phyloP scores from a whole-genome alignment of 2,113 vertebrate genomes.

The Laterallus jamaicensis region DNA sequence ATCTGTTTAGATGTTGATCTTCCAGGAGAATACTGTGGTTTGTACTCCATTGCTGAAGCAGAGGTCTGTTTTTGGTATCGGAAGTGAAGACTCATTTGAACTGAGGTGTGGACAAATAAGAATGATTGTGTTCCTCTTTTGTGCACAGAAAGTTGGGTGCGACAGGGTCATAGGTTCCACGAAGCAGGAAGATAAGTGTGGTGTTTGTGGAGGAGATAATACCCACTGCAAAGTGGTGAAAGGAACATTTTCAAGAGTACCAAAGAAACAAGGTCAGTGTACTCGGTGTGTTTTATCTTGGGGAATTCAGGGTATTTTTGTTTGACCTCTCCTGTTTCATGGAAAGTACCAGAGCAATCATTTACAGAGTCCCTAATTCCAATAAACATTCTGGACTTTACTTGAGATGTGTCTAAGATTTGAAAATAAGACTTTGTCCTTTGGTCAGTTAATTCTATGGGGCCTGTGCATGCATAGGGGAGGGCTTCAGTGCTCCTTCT shows the following conservation, averaged over 20 bases:
- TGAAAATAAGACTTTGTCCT: not conserved
- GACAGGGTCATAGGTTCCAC: constrained; percentile 92
- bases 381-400: not conserved
- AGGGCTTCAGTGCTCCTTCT: not conserved
- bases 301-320: not conserved
- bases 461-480: not conserved
- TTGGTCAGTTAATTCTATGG: not conserved
- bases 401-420: not conserved
- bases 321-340: not conserved
- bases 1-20: not conserved
- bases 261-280: constrained; percentile 88
- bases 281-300: not conserved
- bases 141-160: constrained; percentile 92
- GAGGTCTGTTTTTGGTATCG: not conserved
- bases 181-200: constrained; percentile 95
- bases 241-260: constrained; percentile 85
- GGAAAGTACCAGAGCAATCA: not conserved
- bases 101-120: not conserved
- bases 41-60: not conserved
- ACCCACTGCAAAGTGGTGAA: constrained; percentile 93
- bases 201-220: constrained; percentile 93
- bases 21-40: not conserved
- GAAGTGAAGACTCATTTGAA: not conserved
- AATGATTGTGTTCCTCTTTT: not conserved
- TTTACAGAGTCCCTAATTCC: not conserved